Conservation (phyloP, 2,113 vertebrate species). For the Bubo blakistoni region DNA sequence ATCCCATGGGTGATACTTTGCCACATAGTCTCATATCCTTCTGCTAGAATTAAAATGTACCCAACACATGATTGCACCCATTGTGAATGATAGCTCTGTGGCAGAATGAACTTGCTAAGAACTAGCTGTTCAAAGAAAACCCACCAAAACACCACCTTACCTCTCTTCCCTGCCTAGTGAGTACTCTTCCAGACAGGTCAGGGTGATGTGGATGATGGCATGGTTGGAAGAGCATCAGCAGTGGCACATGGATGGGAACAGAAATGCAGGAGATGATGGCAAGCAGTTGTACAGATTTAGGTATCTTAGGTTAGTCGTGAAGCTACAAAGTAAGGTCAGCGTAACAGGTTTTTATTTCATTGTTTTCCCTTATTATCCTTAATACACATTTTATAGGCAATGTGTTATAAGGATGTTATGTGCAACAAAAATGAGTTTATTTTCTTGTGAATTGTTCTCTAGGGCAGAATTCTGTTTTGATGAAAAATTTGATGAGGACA, state of each 20-base stretch:
- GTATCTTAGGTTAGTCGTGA: background rate
- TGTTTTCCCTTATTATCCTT: background rate
- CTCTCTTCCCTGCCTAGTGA: background rate
- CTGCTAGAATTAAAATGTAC: background rate
- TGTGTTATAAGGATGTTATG: background rate
- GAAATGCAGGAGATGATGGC: background rate
- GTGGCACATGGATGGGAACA: background rate
- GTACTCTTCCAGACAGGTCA: background rate
- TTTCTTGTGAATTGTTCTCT: background rate
- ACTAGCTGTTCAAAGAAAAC: background rate
- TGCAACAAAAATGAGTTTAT: background rate
- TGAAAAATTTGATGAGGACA: background rate
- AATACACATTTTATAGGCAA: background rate
- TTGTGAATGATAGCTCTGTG: rapidly evolving
- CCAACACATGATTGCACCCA: background rate
- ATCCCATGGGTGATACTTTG: background rate
- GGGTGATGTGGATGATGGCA: background rate
- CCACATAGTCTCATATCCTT: background rate
- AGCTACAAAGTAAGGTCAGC: background rate
- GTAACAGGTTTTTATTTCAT: background rate
- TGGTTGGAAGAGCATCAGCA: background rate
- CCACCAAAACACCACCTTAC: background rate
- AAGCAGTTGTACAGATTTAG: background rate
- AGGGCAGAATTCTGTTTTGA: background rate
- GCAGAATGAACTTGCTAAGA: background rate